Percentiles rank a stretch among this genome's conserved stretches.
Conservation (phyloP, 2,888 invertebrate genomes). For the Cephus rjabovi region DNA sequence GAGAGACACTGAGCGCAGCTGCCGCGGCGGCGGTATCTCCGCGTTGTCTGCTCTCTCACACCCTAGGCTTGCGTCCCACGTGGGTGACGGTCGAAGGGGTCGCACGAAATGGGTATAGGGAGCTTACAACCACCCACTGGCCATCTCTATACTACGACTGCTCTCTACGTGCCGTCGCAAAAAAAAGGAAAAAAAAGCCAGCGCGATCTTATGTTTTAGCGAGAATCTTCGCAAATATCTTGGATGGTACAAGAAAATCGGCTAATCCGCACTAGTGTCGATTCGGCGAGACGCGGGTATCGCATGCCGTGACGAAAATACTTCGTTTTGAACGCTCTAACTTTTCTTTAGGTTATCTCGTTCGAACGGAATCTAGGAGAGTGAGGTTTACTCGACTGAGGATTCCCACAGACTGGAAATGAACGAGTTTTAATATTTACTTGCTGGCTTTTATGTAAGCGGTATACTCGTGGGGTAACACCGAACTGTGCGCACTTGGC, state of each 20-base stretch:
- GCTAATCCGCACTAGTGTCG: neutral
- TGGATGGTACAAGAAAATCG: neutral
- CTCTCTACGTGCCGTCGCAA: neutral
- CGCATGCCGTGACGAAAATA: neutral
- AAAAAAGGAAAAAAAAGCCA: conserved; percentile 10
- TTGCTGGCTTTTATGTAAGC: neutral
- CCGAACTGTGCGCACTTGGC: neutral
- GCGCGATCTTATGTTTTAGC: neutral
- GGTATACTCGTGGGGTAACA: neutral
- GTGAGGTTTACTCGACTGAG: neutral
- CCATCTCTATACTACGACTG: conserved; percentile 35
- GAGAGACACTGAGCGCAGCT: conserved; percentile 62
- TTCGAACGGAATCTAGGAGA: neutral
- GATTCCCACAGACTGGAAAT: neutral
- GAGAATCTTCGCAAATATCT: neutral
- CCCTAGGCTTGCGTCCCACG: conserved; percentile 62
- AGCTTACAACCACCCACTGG: conserved; percentile 50
- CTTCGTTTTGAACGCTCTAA: neutral
- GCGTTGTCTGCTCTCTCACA: conserved; percentile 62
- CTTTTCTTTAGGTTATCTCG: neutral
- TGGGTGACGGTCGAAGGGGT: conserved; percentile 65
- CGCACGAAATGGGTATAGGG: conserved; percentile 52
- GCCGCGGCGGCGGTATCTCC: conserved; percentile 60
- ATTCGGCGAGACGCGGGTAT: neutral
- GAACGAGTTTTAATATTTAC: neutral